Base-by-base conservation (phyloP, 2,888 invertebrate species). In the Linyphia triangularis region DNA sequence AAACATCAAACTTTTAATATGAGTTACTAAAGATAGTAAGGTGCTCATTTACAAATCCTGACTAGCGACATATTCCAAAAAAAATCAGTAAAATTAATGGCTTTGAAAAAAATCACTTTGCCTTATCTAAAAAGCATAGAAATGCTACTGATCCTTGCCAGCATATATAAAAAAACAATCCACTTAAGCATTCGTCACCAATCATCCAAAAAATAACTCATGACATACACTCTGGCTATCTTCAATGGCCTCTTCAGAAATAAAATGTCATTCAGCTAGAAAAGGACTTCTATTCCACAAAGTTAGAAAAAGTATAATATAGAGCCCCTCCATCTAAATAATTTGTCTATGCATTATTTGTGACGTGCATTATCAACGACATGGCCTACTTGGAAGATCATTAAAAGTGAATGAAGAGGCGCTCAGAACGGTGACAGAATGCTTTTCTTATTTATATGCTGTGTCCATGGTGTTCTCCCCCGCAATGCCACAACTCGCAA, bases 371-470 rank as follows among this genome's bases (percentile, higher is more conserved):
- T 81, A 81, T 81, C 59, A 69, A 69, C 22, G 69, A 33, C 81
- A 81, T 81, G 81, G 69, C 81, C 81, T 81, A 81, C 81, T 81
- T 81, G 69, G 24, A 26, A 9, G 57, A 69, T 59, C 81, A 81
- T 81, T 67, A 81, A 81, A 81, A 81, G 24, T 67, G 57, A 81
- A 81, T 24, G 69, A 51, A 69, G 57, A 81, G 67, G 59, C 81
- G 81, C 81, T 37, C 33, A 43, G 69, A 81, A 81, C 69, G 63
- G 77, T 40, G 63, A 65, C 65, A 65, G 51, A 77, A 77, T 40
- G 67, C 69, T 77, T 81, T 67, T 81, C 81, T 81, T 69, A 69
- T 81, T 81, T 81, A 59, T 81, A 67, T 78, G 78, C 65, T 63
- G 43, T 37, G 65, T 28, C 81, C 51, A 30, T 69, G 63, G n/a